phyloP scores from a whole-genome alignment of 2,888 invertebrate species.

The Coleophora deauratella region DNA sequence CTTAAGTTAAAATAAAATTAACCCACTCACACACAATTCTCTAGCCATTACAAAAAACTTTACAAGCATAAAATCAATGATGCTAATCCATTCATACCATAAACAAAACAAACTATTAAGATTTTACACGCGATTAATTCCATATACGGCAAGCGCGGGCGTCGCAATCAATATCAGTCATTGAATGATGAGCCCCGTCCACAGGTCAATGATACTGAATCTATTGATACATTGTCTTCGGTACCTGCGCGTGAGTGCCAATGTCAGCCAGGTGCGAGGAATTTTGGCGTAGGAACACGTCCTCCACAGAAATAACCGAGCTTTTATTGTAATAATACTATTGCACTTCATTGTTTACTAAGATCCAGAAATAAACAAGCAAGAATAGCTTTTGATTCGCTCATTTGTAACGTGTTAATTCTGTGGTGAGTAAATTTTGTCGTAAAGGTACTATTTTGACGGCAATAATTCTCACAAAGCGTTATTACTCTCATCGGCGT shows the following conservation, averaged over 20 bases:
- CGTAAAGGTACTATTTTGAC: not conserved
- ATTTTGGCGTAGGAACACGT: slow-evolving; percentile 47
- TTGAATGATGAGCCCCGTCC: not conserved
- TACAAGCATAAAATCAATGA: no score
- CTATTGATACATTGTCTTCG: not conserved
- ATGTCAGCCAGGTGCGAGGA: slow-evolving; percentile 27
- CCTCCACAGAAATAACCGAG: slow-evolving; percentile 44
- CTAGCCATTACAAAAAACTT: no score
- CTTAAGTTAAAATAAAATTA: no score
- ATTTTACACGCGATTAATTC: slow-evolving; percentile 10
- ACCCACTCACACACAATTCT: no score
- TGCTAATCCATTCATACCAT: no score
- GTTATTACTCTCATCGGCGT: no score
- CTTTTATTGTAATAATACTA: slow-evolving; percentile 37
- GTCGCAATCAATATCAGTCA: slow-evolving; percentile 11
- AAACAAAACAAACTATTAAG: no score
- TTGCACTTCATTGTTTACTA: slow-evolving; percentile 37
- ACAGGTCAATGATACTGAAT: not conserved
- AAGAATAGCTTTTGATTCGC: slow-evolving; percentile 25
- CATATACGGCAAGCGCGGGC: slow-evolving; percentile 25
- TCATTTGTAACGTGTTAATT: no score
- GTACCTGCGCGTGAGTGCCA: not conserved
- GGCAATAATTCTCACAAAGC: no score
- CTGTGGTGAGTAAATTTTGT: not conserved
- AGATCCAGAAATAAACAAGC: slow-evolving; percentile 35